These are phyloP conservation scores for Campoplex nolae DNA, from an alignment of 2,888 invertebrate species.

Conservation along the genomic window DNA sequence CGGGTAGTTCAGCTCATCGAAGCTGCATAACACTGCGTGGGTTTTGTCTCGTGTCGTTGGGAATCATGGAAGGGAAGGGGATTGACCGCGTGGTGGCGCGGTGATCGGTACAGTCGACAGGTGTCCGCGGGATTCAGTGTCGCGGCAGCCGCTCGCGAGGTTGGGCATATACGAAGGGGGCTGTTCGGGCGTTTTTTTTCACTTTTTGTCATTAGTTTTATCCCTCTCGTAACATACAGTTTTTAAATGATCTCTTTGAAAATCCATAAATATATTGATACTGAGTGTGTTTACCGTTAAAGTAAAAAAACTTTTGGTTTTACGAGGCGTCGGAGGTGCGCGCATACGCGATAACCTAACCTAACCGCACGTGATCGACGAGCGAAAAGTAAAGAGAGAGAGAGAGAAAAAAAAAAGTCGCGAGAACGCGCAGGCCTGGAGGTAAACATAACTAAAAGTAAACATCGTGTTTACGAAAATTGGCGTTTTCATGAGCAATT, in stretches of 20 bases:
- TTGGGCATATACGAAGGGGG: slow-evolving; percentile 75
- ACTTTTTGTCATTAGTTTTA: slow-evolving; percentile 54
- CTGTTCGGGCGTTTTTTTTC: slow-evolving; percentile 68
- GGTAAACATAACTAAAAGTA: slow-evolving; percentile 36
- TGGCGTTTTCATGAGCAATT: slow-evolving; percentile 28
- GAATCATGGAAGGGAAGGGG: slow-evolving; percentile 63
- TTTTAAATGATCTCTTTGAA: neutral
- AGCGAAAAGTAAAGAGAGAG: slow-evolving; percentile 37
- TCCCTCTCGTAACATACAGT: neutral
- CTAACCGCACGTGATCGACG: slow-evolving; percentile 67
- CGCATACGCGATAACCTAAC: slow-evolving; percentile 42
- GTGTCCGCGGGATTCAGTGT: slow-evolving; percentile 83
- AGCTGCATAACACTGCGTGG: slow-evolving; percentile 67
- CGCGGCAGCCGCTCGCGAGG: slow-evolving; percentile 84
- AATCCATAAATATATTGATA: neutral
- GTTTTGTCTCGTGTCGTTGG: slow-evolving; percentile 53
- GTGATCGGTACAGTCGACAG: slow-evolving; percentile 81
- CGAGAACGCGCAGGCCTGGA: slow-evolving; percentile 62
- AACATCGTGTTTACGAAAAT: slow-evolving; percentile 47
- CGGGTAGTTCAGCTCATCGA: slow-evolving; percentile 3
- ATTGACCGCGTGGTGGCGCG: slow-evolving; percentile 78
- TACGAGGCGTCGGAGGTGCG: slow-evolving; percentile 16
- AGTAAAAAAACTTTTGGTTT: neutral
- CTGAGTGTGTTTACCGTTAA: neutral
- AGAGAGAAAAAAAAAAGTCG: neutral